These are phyloP conservation scores for Argya squamiceps DNA, from an alignment of 2,797 vertebrate genomes.

Conservation along the genomic window DNA sequence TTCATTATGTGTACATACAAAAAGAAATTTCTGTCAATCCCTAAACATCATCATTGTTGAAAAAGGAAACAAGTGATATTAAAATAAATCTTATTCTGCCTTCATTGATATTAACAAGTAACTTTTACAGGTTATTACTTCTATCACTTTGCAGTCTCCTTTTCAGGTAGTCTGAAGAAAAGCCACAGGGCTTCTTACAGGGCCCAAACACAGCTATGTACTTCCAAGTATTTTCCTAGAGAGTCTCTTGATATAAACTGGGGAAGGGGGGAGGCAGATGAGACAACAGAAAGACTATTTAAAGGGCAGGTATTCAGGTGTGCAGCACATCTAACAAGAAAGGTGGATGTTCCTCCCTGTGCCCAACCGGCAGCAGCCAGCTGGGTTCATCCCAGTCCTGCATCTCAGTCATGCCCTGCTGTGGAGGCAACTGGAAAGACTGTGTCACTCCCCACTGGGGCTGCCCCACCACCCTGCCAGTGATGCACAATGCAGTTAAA, in stretches of 20 bases:
- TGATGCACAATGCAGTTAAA: background rate
- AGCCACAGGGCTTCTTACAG: fast-evolving
- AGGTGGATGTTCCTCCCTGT: background rate
- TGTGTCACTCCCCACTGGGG: background rate
- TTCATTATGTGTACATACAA: background rate
- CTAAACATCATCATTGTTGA: background rate
- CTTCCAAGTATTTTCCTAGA: background rate
- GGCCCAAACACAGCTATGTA: fast-evolving
- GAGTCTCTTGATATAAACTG: background rate
- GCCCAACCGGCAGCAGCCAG: background rate
- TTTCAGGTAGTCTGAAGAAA: background rate
- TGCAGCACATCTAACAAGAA: background rate
- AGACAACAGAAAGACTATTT: background rate
- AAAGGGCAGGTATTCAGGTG: background rate
- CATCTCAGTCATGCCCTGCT: fast-evolving
- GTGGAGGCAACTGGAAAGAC: background rate
- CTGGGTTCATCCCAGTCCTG: fast-evolving
- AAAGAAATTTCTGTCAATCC: background rate
- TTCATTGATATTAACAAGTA: background rate
- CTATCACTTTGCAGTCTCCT: background rate
- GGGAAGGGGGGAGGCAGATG: background rate
- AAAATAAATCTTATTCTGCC: background rate
- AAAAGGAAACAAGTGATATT: background rate
- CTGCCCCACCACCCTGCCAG: background rate
- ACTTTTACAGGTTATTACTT: background rate